phyloP scores from a whole-genome alignment of 2,113 vertebrate species.

The Onychostruthus taczanowskii region DNA sequence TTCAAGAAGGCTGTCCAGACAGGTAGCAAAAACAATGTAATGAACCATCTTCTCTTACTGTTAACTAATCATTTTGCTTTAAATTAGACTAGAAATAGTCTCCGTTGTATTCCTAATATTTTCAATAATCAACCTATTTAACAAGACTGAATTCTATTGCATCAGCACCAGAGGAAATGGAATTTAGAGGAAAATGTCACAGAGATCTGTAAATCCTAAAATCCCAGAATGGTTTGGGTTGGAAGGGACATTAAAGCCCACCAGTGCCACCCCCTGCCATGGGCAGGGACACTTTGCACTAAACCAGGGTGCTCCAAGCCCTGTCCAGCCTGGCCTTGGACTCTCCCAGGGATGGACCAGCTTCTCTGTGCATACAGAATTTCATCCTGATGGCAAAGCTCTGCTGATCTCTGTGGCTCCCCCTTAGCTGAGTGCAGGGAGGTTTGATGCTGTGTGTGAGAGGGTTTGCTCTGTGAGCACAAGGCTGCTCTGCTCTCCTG shows the following conservation, averaged over 20 bases:
- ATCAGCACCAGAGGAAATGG: background rate
- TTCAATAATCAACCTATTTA: background rate
- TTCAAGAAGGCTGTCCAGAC: slow-evolving; percentile 96
- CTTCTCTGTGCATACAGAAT: background rate
- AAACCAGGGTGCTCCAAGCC: background rate
- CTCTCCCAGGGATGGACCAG: background rate
- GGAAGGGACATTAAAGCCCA: background rate
- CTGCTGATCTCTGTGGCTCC: background rate
- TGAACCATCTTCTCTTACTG: background rate
- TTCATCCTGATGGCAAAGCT: background rate
- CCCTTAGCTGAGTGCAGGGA: background rate
- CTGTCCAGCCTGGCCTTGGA: background rate
- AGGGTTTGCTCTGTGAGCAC: background rate
- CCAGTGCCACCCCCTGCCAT: background rate
- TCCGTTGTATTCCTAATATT: background rate
- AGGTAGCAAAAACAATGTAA: slow-evolving; percentile 76
- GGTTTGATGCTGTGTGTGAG: background rate
- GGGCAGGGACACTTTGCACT: background rate
- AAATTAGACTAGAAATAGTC: background rate
- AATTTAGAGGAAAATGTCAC: background rate
- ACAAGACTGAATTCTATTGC: background rate
- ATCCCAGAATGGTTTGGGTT: background rate
- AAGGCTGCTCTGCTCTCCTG: background rate
- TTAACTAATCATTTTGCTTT: background rate
- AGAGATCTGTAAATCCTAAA: background rate